Conservation (phyloP, 2,888 invertebrate species). For the Pheosia gnoma region DNA sequence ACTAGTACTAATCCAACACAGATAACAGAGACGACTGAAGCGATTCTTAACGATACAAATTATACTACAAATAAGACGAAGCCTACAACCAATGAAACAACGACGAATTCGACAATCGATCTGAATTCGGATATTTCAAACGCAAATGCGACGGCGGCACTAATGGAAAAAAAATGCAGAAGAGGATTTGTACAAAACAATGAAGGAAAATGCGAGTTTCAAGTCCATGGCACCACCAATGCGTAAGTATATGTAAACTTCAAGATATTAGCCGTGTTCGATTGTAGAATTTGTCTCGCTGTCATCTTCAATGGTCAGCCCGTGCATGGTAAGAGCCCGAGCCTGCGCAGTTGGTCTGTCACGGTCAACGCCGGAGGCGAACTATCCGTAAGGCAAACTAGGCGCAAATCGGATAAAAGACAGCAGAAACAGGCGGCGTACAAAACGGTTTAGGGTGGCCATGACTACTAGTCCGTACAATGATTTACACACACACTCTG, state of each 20-base stretch:
- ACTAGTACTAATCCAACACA: constrained; percentile 33
- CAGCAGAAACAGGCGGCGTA: no score
- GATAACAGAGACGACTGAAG: constrained; percentile 29
- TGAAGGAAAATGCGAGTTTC: constrained; percentile 71
- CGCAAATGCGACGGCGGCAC: constrained; percentile 20
- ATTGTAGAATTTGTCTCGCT: no score
- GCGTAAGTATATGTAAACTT: constrained; percentile 58
- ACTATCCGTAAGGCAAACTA: no score
- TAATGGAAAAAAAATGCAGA: constrained; percentile 55
- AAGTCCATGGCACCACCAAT: constrained; percentile 67
- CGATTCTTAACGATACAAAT: constrained; percentile 16
- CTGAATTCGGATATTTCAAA: constrained; percentile 18
- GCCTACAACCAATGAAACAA: constrained; percentile 24
- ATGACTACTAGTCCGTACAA: no score
- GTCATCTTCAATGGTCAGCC: no score
- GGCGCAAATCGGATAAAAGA: no score
- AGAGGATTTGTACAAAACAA: constrained; percentile 69
- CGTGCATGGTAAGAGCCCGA: no score
- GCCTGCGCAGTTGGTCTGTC: no score
- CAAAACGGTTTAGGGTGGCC: no score
- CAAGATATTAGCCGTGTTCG: constrained; percentile 9
- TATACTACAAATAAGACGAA: constrained; percentile 13
- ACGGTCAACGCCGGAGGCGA: no score
- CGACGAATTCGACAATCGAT: constrained; percentile 13
- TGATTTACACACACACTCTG: no score